A percentile compares a stretch with the other conserved stretches of the same genome.
phyloP scores from a whole-genome alignment of 2,797 vertebrate species.

The Notolabrus celidotus region DNA sequence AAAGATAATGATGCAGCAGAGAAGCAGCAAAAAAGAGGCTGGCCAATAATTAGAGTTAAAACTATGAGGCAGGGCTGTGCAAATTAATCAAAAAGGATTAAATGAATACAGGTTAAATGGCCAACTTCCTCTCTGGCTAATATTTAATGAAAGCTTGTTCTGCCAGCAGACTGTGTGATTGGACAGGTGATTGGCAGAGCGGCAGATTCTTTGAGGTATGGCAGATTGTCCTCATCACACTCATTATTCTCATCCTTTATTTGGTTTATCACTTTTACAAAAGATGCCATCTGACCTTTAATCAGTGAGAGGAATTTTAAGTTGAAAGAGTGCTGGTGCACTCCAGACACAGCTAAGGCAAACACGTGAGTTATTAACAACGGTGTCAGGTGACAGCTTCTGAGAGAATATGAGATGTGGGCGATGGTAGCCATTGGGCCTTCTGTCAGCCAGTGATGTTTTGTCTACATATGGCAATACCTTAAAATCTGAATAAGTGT shows the following conservation, averaged over 20 bases:
- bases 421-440: background rate
- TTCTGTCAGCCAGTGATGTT: background rate
- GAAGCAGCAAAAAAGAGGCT: slow-evolving; percentile 53
- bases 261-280: slow-evolving; percentile 48
- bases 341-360: background rate
- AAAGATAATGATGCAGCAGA: slow-evolving; percentile 62
- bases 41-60: slow-evolving; percentile 66
- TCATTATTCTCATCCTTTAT: slow-evolving; percentile 57
- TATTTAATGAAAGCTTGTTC: slow-evolving; percentile 74
- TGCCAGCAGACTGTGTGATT: slow-evolving; percentile 70
- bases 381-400: slow-evolving; percentile 5
- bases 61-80: slow-evolving; percentile 64
- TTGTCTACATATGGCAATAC: background rate
- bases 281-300: slow-evolving; percentile 61
- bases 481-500: background rate
- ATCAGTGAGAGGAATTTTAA: slow-evolving; percentile 40
- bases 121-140: slow-evolving; percentile 60
- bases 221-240: slow-evolving; percentile 61
- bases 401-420: slow-evolving; percentile 4
- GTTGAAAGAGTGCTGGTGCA: slow-evolving; percentile 11
- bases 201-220: slow-evolving; percentile 54
- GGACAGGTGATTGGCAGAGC: slow-evolving; percentile 67
- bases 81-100: slow-evolving; percentile 75
- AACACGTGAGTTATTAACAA: slow-evolving; percentile 18
- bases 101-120: slow-evolving; percentile 78